Evolutionary conservation across 30 jellyfish, hydroid and myxozoan genomes (phyloP).

Genomic region (Turritopsis dohrnii): DNA sequence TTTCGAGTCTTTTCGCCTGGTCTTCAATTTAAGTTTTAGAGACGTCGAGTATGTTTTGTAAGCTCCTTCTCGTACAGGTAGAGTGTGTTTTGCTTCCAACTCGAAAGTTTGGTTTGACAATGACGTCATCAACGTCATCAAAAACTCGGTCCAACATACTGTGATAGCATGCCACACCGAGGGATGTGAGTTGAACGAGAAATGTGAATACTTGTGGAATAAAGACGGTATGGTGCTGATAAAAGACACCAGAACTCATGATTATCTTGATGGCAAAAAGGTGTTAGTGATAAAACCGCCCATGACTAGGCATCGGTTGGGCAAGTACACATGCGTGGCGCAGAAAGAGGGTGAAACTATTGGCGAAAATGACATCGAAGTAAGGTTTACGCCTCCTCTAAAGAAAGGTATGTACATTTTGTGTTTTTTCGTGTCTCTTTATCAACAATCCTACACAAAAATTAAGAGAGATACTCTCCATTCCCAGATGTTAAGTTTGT

Average conservation of each 20-base stretch:
- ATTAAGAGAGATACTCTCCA: too few species aligned
- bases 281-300: neutral
- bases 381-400: neutral
- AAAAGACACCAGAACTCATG: neutral
- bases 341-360: neutral
- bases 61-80: neutral
- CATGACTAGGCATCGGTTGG: neutral
- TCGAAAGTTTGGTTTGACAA: constrained; percentile 8
- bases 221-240: neutral
- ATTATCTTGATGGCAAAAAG: neutral
- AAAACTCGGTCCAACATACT: neutral
- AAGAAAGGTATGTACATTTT: too few species aligned
- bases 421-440: too few species aligned
- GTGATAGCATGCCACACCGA: neutral
- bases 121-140: neutral
- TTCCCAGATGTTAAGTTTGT: too few species aligned
- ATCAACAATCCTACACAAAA: too few species aligned
- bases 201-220: constrained; percentile 5
- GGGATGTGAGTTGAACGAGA: neutral
- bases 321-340: neutral
- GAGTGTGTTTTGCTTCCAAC: neutral
- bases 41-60: too few species aligned
- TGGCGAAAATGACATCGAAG: neutral
- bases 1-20: too few species aligned
- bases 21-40: too few species aligned